Percentiles rank a stretch among this genome's conserved stretches.
Evolutionary conservation across 2,888 invertebrate genomes (phyloP).

Genomic region (Lasioglossum zephyrum): DNA sequence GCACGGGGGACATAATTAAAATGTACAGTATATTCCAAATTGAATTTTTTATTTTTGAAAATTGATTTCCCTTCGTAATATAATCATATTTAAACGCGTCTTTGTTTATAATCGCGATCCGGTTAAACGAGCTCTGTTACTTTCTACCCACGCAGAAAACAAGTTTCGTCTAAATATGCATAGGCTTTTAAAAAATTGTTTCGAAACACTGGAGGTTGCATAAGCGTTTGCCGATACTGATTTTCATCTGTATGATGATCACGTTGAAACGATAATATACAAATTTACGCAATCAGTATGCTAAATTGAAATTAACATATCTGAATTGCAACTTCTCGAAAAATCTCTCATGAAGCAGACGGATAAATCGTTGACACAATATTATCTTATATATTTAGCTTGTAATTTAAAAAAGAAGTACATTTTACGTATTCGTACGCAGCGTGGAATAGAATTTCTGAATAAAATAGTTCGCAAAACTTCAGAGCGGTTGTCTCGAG

Average conservation of each 20-base stretch:
- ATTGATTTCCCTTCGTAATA: no score
- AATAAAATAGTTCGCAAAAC: no score
- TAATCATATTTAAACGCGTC: no score
- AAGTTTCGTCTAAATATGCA: not conserved
- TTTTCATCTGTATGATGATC: not conserved
- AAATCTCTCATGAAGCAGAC: not conserved
- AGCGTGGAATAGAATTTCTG: no score
- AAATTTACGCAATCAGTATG: not conserved
- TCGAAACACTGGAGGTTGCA: not conserved
- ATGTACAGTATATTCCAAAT: no score
- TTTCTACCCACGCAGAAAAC: not conserved
- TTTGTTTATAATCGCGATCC: no score
- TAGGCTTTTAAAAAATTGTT: not conserved
- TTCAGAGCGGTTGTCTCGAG: no score
- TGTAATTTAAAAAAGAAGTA: no score
- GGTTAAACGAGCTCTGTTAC: not conserved
- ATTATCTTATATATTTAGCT: no score
- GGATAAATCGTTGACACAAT: not conserved
- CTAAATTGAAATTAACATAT: not conserved
- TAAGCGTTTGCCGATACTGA: not conserved
- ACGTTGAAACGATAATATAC: not conserved
- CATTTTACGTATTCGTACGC: no score
- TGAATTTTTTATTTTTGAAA: no score
- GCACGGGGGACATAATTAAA: no score
- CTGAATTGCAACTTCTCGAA: not conserved